Conservation (phyloP, 2,888 invertebrate species). For the Digitonthophagus gazella region DNA sequence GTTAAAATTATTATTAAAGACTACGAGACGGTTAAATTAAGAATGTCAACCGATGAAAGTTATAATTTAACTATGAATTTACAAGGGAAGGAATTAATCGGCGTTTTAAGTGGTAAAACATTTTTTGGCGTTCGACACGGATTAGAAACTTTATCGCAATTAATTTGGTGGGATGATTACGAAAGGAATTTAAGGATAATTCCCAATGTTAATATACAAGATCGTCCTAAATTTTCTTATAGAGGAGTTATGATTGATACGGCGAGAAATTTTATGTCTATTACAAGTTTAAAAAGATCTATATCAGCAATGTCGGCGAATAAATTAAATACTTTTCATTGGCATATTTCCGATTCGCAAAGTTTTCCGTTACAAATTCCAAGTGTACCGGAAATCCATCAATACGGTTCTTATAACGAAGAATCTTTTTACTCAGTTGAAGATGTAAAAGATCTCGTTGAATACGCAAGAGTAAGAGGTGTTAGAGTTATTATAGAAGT, state of each 20-base stretch:
- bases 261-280: conserved; percentile 82
- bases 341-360: conserved; percentile 90
- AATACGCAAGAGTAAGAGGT: conserved; percentile 77
- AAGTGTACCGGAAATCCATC: conserved; percentile 73
- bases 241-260: conserved; percentile 90
- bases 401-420: conserved; percentile 83
- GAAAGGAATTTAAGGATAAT: conserved; percentile 60
- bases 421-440: conserved; percentile 49
- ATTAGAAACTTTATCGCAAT: conserved; percentile 74
- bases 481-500: conserved; percentile 85
- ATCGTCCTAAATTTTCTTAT: conserved; percentile 76
- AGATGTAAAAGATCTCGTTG: conserved; percentile 61
- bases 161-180: conserved; percentile 74
- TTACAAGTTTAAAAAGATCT: conserved; percentile 68
- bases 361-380: conserved; percentile 84
- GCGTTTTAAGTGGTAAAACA: conserved; percentile 63
- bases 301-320: conserved; percentile 86
- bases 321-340: conserved; percentile 91
- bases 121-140: conserved; percentile 79
- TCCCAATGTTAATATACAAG: conserved; percentile 66
- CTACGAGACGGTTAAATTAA: conserved; percentile 56
- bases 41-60: conserved; percentile 70
- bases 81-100: conserved; percentile 52
- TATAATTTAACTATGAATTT: conserved; percentile 61
- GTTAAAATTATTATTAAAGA: conserved; percentile 58